Conservation (phyloP, 2,888 invertebrate species). For the Andrena fulva region DNA sequence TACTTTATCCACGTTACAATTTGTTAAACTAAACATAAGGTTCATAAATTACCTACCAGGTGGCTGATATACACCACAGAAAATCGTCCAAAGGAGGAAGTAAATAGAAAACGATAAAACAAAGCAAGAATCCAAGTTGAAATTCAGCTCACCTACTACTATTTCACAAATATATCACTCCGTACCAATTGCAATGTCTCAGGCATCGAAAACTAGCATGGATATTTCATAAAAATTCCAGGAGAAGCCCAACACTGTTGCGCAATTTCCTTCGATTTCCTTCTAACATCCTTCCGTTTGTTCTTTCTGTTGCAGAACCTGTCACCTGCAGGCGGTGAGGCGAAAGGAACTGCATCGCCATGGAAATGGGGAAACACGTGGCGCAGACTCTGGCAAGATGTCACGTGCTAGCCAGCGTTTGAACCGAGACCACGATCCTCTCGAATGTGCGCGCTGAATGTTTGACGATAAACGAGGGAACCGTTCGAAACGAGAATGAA, state of each 20-base stretch:
- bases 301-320: conserved; percentile 25
- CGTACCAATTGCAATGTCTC: no score
- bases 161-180: no score
- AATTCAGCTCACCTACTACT: no score
- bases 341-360: not conserved
- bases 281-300: not conserved
- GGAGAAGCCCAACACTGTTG: no score
- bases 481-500: conserved; percentile 17
- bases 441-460: not conserved
- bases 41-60: not conserved
- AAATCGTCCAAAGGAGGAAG: no score
- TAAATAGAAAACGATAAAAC: no score
- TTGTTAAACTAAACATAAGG: not conserved
- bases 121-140: no score
- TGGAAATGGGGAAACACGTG: not conserved
- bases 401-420: not conserved
- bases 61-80: no score
- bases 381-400: conserved; percentile 9
- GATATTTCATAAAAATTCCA: no score
- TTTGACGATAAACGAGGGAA: conserved; percentile 11
- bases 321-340: no score
- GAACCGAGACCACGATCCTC: not conserved
- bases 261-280: not conserved
- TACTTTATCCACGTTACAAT: not conserved
- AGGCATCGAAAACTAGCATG: no score